Evolutionary conservation across 2,797 vertebrate species (phyloP).

Genomic region (Chelonia mydas): DNA sequence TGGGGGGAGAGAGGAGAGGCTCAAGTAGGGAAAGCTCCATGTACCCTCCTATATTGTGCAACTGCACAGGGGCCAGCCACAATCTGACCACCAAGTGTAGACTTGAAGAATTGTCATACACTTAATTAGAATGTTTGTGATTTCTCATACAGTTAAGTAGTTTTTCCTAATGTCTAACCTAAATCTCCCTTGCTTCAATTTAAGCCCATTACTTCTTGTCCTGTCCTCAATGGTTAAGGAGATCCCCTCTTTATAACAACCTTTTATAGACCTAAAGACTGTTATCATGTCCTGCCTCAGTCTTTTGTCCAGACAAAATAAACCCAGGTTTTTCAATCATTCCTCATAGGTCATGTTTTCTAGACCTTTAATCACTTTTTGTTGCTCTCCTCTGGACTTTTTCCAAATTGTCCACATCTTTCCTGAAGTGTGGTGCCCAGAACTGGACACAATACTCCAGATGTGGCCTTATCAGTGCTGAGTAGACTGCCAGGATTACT

Average conservation of each 20-base stretch:
- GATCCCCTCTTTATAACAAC: neutral
- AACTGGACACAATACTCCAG: neutral
- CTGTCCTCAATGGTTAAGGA: neutral
- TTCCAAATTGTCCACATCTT: neutral
- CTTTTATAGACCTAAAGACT: neutral
- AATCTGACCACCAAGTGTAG: neutral
- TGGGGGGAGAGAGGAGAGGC: too few relatives aligned
- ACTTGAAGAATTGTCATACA: slow-evolving; percentile 50
- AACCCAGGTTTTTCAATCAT: neutral
- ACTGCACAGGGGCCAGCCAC: neutral
- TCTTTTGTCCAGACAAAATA: neutral
- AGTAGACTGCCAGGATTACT: too few relatives aligned
- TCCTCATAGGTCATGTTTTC: too few relatives aligned
- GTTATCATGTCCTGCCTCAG: neutral
- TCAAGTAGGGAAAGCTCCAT: neutral
- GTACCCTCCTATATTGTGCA: neutral
- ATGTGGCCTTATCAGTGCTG: neutral
- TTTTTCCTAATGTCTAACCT: neutral
- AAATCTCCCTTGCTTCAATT: neutral
- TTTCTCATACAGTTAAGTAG: neutral
- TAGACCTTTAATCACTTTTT: neutral
- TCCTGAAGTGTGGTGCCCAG: neutral
- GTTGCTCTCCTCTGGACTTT: neutral
- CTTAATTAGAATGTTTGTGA: neutral
- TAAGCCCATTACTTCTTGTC: neutral